A percentile compares a stretch with the other conserved stretches of the same genome.
These are phyloP conservation scores for Harpalus rufipes DNA, from an alignment of 2,888 invertebrate genomes.

Conservation along the genomic window DNA sequence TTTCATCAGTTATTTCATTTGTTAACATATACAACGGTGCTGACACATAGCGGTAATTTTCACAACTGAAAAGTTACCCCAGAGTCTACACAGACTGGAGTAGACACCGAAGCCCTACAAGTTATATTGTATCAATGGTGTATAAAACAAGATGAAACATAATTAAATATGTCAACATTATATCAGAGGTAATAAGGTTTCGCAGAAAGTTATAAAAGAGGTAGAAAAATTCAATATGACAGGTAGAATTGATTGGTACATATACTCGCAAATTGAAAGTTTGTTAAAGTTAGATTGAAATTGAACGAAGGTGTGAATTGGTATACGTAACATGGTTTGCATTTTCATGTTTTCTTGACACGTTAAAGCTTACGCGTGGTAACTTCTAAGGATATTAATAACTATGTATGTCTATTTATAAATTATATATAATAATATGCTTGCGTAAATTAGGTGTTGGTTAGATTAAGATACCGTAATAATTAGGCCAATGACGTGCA, in stretches of 20 bases:
- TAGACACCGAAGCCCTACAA: not conserved
- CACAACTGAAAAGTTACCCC: not conserved
- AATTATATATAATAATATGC: too few species aligned
- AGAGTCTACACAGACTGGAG: not conserved
- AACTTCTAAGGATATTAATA: not conserved
- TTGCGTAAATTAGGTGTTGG: too few species aligned
- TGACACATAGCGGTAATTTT: not conserved
- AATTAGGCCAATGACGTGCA: too few species aligned
- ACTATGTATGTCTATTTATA: too few species aligned
- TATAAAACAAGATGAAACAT: not conserved
- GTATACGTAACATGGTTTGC: not conserved
- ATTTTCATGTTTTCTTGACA: not conserved
- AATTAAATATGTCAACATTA: constrained; percentile 24
- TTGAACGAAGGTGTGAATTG: not conserved
- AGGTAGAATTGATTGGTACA: not conserved
- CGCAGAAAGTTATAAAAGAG: not conserved
- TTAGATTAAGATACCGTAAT: too few species aligned
- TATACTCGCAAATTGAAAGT: not conserved
- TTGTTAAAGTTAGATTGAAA: not conserved
- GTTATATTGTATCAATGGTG: not conserved
- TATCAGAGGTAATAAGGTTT: not conserved
- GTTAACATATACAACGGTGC: not conserved
- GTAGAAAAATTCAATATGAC: not conserved
- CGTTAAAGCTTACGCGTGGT: not conserved
- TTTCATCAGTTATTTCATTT: constrained; percentile 13